Evolutionary conservation across 2,888 invertebrate species (phyloP).

Genomic region (Himalopsyche japonica): DNA sequence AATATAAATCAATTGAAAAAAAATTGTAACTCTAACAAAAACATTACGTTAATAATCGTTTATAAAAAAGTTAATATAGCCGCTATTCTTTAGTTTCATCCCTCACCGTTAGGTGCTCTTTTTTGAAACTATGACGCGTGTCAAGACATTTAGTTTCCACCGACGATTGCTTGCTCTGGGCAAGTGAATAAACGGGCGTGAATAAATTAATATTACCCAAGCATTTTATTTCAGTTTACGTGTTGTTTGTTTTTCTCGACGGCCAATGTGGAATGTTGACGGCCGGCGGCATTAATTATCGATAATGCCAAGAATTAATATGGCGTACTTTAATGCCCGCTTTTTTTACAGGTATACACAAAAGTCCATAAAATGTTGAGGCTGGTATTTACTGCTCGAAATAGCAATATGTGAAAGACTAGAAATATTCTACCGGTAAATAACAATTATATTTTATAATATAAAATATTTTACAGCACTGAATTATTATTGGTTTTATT

Average conservation of each 20-base stretch:
- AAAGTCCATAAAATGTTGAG: background rate
- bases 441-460: too few relatives aligned
- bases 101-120: too few relatives aligned
- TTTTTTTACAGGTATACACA: background rate
- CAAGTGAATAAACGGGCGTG: background rate
- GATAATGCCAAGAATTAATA: background rate
- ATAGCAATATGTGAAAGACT: background rate
- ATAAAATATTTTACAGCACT: too few relatives aligned
- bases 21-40: too few relatives aligned
- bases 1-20: too few relatives aligned
- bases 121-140: too few relatives aligned
- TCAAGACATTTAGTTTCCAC: background rate
- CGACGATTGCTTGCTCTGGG: background rate
- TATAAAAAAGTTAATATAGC: too few relatives aligned
- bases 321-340: background rate
- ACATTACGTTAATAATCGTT: too few relatives aligned
- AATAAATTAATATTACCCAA: background rate
- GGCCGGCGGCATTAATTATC: background rate
- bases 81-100: too few relatives aligned
- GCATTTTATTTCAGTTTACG: background rate
- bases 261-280: background rate
- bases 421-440: background rate
- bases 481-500: too few relatives aligned
- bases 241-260: background rate
- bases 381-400: background rate